Evolutionary conservation across 1,140 invertebrate genomes (phyloP).

Genomic region (Drosophila repleta): DNA sequence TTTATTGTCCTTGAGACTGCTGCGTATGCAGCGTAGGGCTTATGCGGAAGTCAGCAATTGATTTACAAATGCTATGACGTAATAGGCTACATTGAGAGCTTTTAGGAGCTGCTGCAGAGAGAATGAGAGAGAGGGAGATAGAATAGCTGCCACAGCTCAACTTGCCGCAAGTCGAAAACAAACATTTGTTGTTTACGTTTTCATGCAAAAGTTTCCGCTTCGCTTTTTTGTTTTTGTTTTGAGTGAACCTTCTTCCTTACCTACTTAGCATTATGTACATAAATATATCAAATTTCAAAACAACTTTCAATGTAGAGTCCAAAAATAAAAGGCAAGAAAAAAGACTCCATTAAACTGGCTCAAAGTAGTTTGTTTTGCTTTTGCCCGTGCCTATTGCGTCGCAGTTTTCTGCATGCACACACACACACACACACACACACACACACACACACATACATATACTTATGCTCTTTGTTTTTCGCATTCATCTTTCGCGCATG

Average conservation of each 20-base stretch:
- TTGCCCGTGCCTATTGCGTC: conserved; percentile 51
- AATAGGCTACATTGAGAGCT: conserved; percentile 29
- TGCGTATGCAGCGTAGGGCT: conserved; percentile 1
- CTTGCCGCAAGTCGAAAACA: conserved; percentile 32
- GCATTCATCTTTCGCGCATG: conserved; percentile 42
- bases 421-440: background rate
- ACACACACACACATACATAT: background rate
- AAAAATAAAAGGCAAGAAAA: conserved; percentile 13
- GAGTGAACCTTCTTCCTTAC: conserved; percentile 40
- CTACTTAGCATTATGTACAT: conserved; percentile 4
- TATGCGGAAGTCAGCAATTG: background rate
- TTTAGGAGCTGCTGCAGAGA: background rate
- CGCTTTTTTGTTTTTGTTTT: conserved; percentile 5
- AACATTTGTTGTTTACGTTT: conserved; percentile 62
- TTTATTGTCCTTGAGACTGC: conserved; percentile 49
- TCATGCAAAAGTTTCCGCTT: conserved; percentile 22
- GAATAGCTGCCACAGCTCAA: background rate
- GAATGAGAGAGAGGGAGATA: background rate
- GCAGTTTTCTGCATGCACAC: conserved; percentile 39
- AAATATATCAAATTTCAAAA: conserved; percentile 61
- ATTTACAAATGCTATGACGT: conserved; percentile 47
- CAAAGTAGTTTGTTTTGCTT: conserved; percentile 61
- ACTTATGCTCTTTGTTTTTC: background rate
- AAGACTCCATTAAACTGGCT: conserved; percentile 52
- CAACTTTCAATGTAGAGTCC: conserved; percentile 30